Conservation (phyloP, 2,888 invertebrate genomes). For the Hirudinaria manillensis region DNA sequence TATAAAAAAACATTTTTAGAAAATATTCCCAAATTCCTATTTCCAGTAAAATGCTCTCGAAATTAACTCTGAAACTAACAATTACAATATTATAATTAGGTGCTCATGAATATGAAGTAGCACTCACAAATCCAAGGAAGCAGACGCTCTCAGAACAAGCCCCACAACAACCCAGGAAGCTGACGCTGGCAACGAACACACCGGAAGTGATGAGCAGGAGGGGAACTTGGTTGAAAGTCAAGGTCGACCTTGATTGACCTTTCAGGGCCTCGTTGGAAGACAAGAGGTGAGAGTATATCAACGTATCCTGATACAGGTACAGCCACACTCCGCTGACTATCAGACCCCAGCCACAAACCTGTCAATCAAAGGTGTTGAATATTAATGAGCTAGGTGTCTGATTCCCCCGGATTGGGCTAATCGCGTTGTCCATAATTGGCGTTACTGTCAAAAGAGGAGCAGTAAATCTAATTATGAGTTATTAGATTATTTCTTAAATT, state of each 20-base stretch:
- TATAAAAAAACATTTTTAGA: no score
- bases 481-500: not conserved
- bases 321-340: slow-evolving; percentile 33
- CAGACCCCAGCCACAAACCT: slow-evolving; percentile 29
- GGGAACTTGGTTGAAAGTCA: slow-evolving; percentile 19
- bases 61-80: no score
- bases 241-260: not conserved
- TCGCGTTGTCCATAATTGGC: not conserved
- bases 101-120: not conserved
- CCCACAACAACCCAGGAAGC: slow-evolving; percentile 35
- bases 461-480: slow-evolving; percentile 1
- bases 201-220: slow-evolving; percentile 29
- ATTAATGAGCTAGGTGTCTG: not conserved
- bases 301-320: slow-evolving; percentile 27
- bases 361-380: slow-evolving; percentile 1
- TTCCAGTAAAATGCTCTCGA: no score
- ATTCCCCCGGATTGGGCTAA: not conserved
- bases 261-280: not conserved
- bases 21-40: no score
- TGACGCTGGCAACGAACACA: slow-evolving; percentile 25
- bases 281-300: slow-evolving; percentile 29
- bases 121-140: slow-evolving; percentile 33
- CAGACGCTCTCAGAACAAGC: slow-evolving; percentile 32
- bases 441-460: not conserved
- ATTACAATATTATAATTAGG: no score